Base-by-base conservation (phyloP, 2,113 vertebrate species). In the Conger conger region DNA sequence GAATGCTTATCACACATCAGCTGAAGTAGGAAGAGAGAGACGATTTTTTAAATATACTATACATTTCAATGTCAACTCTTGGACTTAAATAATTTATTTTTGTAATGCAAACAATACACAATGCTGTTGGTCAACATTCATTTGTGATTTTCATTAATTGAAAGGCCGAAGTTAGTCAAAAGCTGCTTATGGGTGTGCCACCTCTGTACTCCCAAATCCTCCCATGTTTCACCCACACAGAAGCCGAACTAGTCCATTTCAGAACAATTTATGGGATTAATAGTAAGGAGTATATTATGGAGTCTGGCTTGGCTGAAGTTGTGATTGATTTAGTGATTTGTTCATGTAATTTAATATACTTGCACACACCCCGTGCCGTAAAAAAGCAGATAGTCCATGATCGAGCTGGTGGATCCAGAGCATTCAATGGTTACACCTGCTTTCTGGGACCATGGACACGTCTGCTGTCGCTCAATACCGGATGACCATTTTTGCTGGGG, bases 271-370 rank as follows among this genome's bases (percentile, higher is more conserved):
- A 79, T 80, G 83, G 87, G 84, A 90, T 92, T 92, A 91, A 90
- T 89, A 87, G 83, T 3, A 53, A 53, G 86, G 86, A 77, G 87
- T 81, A 79, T 13, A 84, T 37, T 86, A 90, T 88, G 80, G 88
- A 90, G 87, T 63, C 80, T 82, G 82, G 54, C 86, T 33, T 81
- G 82, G 54, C 86, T n/a, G 16, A 80, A 86, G 88, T 80, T 84
- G 76, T 89, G 91, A 91, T 91, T 93, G 93, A 92, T 93, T 93
- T 90, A 92, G 91, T 88, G 89, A 88, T 86, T 54, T 82, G 78
- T 88, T 90, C 83, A 88, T 92, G 89, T 89, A 89, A 93, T 93
- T 87, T 89, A 88, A 93, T 91, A 87, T 84, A 87, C 86, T 91
- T 82, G 33, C 85, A 90, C 80, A 73, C 79, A 73, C 83, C 77